These are phyloP conservation scores for Drosophila sturtevanti DNA, from an alignment of 1,140 invertebrate genomes.

Conservation along the genomic window DNA sequence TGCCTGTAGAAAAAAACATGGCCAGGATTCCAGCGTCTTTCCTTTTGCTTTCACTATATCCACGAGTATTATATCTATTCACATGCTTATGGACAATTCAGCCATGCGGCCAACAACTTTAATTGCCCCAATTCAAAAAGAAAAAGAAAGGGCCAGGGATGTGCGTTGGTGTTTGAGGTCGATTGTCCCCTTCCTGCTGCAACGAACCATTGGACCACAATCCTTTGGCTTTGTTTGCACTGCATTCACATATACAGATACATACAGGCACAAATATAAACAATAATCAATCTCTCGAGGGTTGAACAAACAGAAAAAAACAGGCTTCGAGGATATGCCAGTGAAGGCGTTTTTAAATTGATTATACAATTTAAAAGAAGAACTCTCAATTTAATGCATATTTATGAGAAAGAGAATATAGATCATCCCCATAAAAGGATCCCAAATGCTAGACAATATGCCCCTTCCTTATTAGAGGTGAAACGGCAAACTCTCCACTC, in stretches of 20 bases:
- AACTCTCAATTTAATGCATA: slow-evolving; percentile 69
- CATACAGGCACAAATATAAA: slow-evolving; percentile 71
- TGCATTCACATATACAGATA: slow-evolving; percentile 65
- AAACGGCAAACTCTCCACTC: neutral
- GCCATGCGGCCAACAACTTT: slow-evolving; percentile 64
- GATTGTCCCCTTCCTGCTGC: neutral
- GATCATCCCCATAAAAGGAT: slow-evolving; percentile 38
- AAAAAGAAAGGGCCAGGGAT: slow-evolving; percentile 4
- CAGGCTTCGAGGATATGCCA: slow-evolving; percentile 65
- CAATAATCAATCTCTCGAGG: slow-evolving; percentile 79
- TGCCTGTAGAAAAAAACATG: slow-evolving; percentile 31
- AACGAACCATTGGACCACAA: slow-evolving; percentile 49
- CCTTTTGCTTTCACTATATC: slow-evolving; percentile 21
- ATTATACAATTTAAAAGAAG: slow-evolving; percentile 60
- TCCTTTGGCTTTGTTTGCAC: slow-evolving; percentile 63
- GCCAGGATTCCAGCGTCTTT: neutral
- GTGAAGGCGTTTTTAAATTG: slow-evolving; percentile 74
- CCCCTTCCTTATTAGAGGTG: neutral
- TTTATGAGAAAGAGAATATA: slow-evolving; percentile 69
- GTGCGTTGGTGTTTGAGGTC: slow-evolving; percentile 42
- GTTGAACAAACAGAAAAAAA: slow-evolving; percentile 69
- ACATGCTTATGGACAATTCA: slow-evolving; percentile 63
- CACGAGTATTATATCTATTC: slow-evolving; percentile 39
- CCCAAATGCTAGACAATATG: neutral
- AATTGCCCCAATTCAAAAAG: slow-evolving; percentile 76